Base-by-base conservation (phyloP, 2,888 invertebrate genomes). In the Hydropsyche betteni region DNA sequence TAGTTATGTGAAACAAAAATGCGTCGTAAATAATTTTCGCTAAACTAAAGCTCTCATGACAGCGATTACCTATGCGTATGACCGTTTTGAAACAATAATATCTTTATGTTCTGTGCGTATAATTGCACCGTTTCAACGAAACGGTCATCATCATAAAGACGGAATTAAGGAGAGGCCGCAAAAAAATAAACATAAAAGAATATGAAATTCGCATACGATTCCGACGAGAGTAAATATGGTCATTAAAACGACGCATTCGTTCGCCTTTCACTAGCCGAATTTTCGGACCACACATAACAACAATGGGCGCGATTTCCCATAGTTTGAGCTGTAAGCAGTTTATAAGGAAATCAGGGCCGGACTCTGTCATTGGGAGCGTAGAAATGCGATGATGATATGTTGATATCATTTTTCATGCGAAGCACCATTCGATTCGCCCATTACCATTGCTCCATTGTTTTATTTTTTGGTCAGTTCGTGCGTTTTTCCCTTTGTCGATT, bases 381-480 rank as follows among this genome's bases (percentile, higher is more conserved):
- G 44, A 44, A 44, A 44, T 44, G 44, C 44, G 44, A 44, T 68
- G 72, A 76, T 76, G 74, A 74, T 77, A 76, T 75, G 78, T 78
- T 76, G 78, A 76, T 78, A 76, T 75, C 75, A 76, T 78, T 78
- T 74, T 78, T 76, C 78, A 76, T 70, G 75, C 76, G 74, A 76
- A 76, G 75, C 69, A 64, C 71, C 74, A 72, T 76, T 75, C 75
- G 75, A 78, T 78, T 70, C 75, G 58, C 75, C 74, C 51, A 74
- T 76, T 69, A 74, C 64, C 74, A 44, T 44, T 44, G 61, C 73
- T 52, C 68, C 53, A 73, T 74, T 73, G 74, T 75, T 77, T 68
- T 74, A 10, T 34, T 7, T 68, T 53, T 64, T 61, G 61, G 16
- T n/a, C 8, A 58, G 14, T 14, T 58, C 8, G 58, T 58, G 16